Evolutionary conservation across 1,140 invertebrate genomes (phyloP), one percentile per base, ranked within the genome.

Genomic region (Drosophila paulistorum): DNA sequence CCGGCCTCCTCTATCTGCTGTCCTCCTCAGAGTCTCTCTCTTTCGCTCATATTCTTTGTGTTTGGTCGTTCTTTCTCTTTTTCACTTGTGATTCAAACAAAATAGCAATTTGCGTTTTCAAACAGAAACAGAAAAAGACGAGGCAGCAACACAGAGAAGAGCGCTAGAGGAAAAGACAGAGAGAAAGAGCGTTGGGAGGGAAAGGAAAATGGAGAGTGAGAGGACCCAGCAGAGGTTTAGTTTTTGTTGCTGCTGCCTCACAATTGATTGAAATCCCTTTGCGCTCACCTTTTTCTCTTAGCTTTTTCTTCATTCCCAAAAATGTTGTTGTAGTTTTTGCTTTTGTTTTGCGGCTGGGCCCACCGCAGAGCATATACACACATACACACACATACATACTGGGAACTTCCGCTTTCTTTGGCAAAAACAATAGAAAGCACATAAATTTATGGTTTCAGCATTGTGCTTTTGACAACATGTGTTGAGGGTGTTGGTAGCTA

Each of bases 361-460:
- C 26, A n/a, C 61, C 61, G 45, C 39, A 5, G 10, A 39, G 13
- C 68, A 42, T 45, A 69, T 65, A 72, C 74, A 68, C 60, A 55
- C 20, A 23, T 9, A 55, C 17, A 33, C 55, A 51, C 45, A 51
- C 45, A 54, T 72, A 75, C 42, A 62, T 54, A 68, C 65, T 69
- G 65, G 75, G 65, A 87, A 89, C 83, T 87, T 87, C 83, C 83
- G 83, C 83, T 87, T 87, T 87, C 83, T 87, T 87, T 87, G 83
- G 84, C 84, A 87, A 87, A 87, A 87, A 87, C 83, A 87, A 87
- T 87, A 87, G 83, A 87, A 87, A 80, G 83, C 83, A 87, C 83
- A 87, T 87, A 87, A 87, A 87, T 87, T 87, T 87, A 87, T 87
- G 83, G 83, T 87, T 87, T 89, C 79, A 89, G 83, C 83, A 87